These are phyloP conservation scores for Centropristis striata DNA, from an alignment of 2,113 vertebrate genomes.

Conservation along the genomic window DNA sequence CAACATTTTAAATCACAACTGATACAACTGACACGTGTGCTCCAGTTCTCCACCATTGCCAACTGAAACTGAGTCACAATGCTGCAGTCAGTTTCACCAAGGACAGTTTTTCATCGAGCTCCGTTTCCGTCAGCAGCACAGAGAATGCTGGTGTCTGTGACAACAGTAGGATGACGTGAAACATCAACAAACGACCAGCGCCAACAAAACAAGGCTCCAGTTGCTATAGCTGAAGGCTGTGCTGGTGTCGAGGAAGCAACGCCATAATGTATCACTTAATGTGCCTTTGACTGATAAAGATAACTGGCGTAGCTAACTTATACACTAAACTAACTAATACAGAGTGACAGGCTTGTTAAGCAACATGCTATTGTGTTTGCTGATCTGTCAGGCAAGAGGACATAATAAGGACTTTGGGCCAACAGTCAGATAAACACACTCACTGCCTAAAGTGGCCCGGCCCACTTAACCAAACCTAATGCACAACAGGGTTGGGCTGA, in stretches of 20 bases:
- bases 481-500: background rate
- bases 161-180: constrained; percentile 39
- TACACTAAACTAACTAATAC: constrained; percentile 2
- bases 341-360: background rate
- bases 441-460: background rate
- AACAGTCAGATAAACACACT: constrained; percentile 11
- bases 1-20: background rate
- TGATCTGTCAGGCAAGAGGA: constrained; percentile 7
- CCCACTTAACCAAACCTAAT: background rate
- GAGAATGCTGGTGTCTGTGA: constrained; percentile 2
- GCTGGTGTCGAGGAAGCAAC: constrained; percentile 4
- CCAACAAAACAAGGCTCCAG: constrained; percentile 23
- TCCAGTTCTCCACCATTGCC: background rate
- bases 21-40: background rate
- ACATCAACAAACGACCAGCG: constrained; percentile 43
- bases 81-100: background rate
- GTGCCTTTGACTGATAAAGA: background rate
- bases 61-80: constrained; percentile 16
- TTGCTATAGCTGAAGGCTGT: constrained; percentile 15
- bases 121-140: constrained; percentile 13
- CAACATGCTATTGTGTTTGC: constrained; percentile 7
- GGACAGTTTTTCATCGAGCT: constrained; percentile 9
- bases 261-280: background rate
- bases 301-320: constrained; percentile 12
- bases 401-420: constrained; percentile 1